Evolutionary conservation across 2,888 invertebrate genomes (phyloP).

Genomic region (Diarsia rubi): DNA sequence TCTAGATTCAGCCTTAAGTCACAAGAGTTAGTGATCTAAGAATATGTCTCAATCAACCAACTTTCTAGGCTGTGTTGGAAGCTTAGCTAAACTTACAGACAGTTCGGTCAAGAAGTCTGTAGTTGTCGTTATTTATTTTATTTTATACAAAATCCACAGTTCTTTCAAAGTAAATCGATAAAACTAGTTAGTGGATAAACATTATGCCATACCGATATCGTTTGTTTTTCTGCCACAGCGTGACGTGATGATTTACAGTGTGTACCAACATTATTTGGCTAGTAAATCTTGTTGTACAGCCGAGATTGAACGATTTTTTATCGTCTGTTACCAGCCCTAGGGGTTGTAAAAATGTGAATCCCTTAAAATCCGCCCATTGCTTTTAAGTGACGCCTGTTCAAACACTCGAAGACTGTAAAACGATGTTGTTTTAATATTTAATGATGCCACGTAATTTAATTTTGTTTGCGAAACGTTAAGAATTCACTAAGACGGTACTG

Average conservation of each 20-base stretch:
- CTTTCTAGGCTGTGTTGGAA: constrained; percentile 18
- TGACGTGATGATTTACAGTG: constrained; percentile 54
- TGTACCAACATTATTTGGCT: constrained; percentile 31
- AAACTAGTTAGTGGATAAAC: constrained; percentile 1
- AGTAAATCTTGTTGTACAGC: constrained; percentile 29
- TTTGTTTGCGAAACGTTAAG: constrained; percentile 55
- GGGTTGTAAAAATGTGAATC: constrained; percentile 56
- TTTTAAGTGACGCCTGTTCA: constrained; percentile 58
- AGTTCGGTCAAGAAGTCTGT: constrained; percentile 5
- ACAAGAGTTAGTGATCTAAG: constrained; percentile 12
- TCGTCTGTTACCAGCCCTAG: constrained; percentile 46
- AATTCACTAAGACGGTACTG: constrained; percentile 28
- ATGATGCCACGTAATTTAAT: constrained; percentile 60
- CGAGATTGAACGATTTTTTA: constrained; percentile 61
- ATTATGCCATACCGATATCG: constrained; percentile 13
- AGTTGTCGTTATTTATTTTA: neutral
- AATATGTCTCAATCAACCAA: constrained; percentile 39
- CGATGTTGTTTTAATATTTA: constrained; percentile 63
- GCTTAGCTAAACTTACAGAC: constrained; percentile 19
- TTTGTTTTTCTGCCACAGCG: constrained; percentile 14
- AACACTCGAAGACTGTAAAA: constrained; percentile 55
- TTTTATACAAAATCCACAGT: too few species aligned
- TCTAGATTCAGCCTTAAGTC: neutral
- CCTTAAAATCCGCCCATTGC: constrained; percentile 55
- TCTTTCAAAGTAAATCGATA: neutral